Evolutionary conservation across 2,888 invertebrate species (phyloP).

Genomic region (Chaitophorus viminalis): DNA sequence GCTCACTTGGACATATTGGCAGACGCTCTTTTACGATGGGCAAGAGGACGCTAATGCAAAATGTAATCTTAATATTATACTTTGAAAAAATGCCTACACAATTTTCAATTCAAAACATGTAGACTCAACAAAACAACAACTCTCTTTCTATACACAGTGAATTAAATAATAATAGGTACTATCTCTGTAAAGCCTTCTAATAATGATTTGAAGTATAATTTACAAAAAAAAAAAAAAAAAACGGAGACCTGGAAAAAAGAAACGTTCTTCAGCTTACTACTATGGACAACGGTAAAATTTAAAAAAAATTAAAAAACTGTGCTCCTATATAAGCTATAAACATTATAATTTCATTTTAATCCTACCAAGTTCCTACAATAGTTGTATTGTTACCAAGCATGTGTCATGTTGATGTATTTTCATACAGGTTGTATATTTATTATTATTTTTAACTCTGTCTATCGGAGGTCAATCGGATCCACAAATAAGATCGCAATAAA

Average conservation of each 20-base stretch:
- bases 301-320: slow-evolving; percentile 11
- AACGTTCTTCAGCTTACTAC: not conserved
- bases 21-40: slow-evolving; percentile 93
- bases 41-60: slow-evolving; percentile 83
- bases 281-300: slow-evolving; percentile 14
- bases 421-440: slow-evolving; percentile 58
- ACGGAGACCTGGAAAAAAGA: not conserved
- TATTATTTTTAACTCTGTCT: slow-evolving; percentile 29
- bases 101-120: slow-evolving; percentile 18
- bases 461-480: slow-evolving; percentile 31
- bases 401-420: slow-evolving; percentile 54
- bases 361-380: slow-evolving; percentile 59
- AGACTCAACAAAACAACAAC: slow-evolving; percentile 15
- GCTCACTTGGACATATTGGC: slow-evolving; percentile 94
- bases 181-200: not conserved
- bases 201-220: not conserved
- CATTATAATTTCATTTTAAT: slow-evolving; percentile 47
- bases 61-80: slow-evolving; percentile 43
- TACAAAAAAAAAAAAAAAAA: slow-evolving; percentile 2
- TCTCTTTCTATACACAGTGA: not conserved
- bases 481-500: slow-evolving; percentile 44
- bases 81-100: slow-evolving; percentile 2
- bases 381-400: slow-evolving; percentile 60
- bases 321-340: slow-evolving; percentile 22
- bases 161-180: slow-evolving; percentile 25